phyloP scores from a whole-genome alignment of 2,888 invertebrate genomes.

The Taenaris catops region DNA sequence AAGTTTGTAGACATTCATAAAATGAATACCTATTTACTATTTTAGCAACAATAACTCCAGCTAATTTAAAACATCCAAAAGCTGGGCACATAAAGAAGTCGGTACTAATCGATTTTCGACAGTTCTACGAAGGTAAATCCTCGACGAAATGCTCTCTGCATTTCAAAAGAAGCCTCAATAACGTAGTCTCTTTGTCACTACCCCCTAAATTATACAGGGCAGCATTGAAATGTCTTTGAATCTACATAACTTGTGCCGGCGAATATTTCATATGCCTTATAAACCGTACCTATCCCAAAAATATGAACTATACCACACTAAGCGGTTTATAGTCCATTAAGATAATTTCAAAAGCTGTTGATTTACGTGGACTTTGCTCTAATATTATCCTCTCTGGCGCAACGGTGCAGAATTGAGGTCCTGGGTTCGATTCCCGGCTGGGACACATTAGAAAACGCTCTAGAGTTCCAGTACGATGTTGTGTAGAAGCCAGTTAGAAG shows the following conservation, averaged over 20 bases:
- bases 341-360: not conserved
- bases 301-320: not conserved
- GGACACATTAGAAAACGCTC: too few relatives aligned
- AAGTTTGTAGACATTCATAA: too few relatives aligned
- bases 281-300: conserved; percentile 1
- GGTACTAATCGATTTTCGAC: conserved; percentile 64
- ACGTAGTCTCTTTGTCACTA: conserved; percentile 46
- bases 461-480: too few relatives aligned
- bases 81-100: too few relatives aligned
- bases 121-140: conserved; percentile 42
- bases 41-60: too few relatives aligned
- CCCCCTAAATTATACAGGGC: conserved; percentile 41
- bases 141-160: conserved; percentile 42
- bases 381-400: too few relatives aligned
- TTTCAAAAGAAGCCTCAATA: conserved; percentile 50
- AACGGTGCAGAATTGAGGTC: too few relatives aligned
- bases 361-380: too few relatives aligned
- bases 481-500: too few relatives aligned
- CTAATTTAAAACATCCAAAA: too few relatives aligned
- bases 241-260: conserved; percentile 6
- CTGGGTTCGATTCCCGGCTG: too few relatives aligned
- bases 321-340: conserved; percentile 2
- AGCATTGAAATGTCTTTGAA: conserved; percentile 35
- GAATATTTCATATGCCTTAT: conserved; percentile 4
- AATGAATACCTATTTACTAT: too few relatives aligned